Percentiles rank a stretch among this genome's conserved stretches.
phyloP scores from a whole-genome alignment of 2,113 vertebrate genomes.

The Pelvicachromis taeniatus region DNA sequence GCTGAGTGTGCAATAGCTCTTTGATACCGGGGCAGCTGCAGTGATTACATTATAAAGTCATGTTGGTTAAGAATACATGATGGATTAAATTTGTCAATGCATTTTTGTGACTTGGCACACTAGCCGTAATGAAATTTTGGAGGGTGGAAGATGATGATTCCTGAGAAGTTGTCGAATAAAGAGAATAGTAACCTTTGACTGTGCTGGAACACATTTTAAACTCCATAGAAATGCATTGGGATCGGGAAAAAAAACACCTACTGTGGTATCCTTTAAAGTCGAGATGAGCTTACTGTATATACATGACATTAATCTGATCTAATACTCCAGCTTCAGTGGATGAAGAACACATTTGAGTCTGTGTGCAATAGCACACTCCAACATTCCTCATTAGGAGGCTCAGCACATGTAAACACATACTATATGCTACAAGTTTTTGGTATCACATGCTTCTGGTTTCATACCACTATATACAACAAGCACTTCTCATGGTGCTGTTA shows the following conservation, averaged over 20 bases:
- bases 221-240: background rate
- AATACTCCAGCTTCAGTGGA: background rate
- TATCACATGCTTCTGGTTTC: background rate
- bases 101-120: conserved; percentile 1
- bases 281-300: background rate
- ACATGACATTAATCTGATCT: background rate
- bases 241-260: background rate
- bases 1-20: background rate
- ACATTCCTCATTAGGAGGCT: background rate
- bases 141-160: background rate
- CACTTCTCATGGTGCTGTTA: background rate
- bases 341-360: background rate
- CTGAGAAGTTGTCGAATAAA: background rate
- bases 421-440: background rate
- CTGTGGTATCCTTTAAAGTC: background rate
- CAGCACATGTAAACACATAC: background rate
- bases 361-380: background rate
- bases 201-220: background rate
- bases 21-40: background rate
- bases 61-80: conserved; percentile 19
- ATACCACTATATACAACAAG: background rate
- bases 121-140: conserved; percentile 4
- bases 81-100: conserved; percentile 33
- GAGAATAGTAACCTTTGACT: background rate
- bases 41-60: conserved; percentile 52